Evolutionary conservation across 2,113 vertebrate species (phyloP), one percentile per base, ranked within the genome.

Genomic region (Heteronetta atricapilla): DNA sequence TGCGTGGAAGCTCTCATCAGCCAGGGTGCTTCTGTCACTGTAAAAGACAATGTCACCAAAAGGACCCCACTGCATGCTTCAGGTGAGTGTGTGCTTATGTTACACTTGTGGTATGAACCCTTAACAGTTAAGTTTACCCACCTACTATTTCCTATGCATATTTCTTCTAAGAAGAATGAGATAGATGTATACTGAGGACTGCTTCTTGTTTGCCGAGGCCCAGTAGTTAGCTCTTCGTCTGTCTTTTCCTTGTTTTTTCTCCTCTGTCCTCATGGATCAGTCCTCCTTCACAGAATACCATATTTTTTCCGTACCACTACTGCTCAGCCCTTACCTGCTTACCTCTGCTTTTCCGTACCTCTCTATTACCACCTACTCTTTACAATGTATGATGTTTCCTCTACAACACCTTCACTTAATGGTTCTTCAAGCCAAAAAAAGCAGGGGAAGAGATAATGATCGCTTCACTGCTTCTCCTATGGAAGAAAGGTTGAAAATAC

Each of bases 1-100:
- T 99, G 99, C 4, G 98, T 99, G 64, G 98, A 99, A 96, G 99
- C 98, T 3, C 98, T 99, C 64, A 97, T 99, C 93, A 98, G 98
- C 91, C 99, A 99, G 86, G 99, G 99, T 11, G 99, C 99, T 31
- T 99, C 98, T 42, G 97, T 99, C 46, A 98, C 97, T 53, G 98
- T 98, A 64, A 98, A 98, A n/a, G 99, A 99, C 96, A 96, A 90
- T 4, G 95, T 98, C 88, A 97, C 98, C 55, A 98, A 98, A 87
- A 98, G 99, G 84, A 99, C 98, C 5, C 98, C 99, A 0, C 98
- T 99, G 11, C 99, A 99, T 48, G 98, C 99, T 68, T 99, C 99
- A 97, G 99, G 99, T 99, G 86, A 78, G 90, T 11, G n/a, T 19
- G 21, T 1, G 1, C 48, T 69, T 17, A 3, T 3, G 31, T 66